Conservation (phyloP, 2,113 vertebrate genomes). For the Vombatus ursinus region DNA sequence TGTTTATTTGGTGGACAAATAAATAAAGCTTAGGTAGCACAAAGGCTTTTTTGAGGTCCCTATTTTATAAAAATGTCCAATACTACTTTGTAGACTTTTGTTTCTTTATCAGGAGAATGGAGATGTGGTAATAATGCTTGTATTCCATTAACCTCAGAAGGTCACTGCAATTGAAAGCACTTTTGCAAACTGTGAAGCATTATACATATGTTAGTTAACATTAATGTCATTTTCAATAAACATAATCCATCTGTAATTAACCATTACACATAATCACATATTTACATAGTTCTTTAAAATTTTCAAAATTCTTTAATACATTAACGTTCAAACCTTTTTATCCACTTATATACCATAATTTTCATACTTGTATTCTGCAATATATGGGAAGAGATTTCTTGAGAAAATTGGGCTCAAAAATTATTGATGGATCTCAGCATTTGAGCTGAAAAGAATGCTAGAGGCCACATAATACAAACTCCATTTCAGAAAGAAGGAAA, state of each 20-base stretch:
- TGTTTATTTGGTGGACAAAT: conserved; percentile 60
- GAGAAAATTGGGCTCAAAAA: background rate
- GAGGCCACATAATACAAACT: background rate
- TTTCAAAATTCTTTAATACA: background rate
- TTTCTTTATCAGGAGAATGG: background rate
- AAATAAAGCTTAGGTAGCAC: conserved; percentile 53
- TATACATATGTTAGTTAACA: background rate
- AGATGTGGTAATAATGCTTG: background rate
- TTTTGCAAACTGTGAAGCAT: background rate
- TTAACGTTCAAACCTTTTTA: background rate
- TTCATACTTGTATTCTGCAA: background rate
- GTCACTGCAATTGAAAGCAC: background rate
- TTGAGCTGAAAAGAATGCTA: background rate
- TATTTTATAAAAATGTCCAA: conserved; percentile 39
- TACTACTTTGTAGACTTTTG: background rate
- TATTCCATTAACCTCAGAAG: background rate
- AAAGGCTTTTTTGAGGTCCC: conserved; percentile 38
- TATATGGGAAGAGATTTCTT: background rate
- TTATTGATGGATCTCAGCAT: background rate
- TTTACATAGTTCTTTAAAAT: background rate
- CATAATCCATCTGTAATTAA: conserved; percentile 35
- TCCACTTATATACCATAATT: background rate
- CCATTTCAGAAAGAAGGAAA: background rate
- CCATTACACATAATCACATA: background rate
- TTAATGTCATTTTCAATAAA: conserved; percentile 35